Evolutionary conservation across 2,113 vertebrate species (phyloP).

Genomic region (Diglossa brunneiventris): DNA sequence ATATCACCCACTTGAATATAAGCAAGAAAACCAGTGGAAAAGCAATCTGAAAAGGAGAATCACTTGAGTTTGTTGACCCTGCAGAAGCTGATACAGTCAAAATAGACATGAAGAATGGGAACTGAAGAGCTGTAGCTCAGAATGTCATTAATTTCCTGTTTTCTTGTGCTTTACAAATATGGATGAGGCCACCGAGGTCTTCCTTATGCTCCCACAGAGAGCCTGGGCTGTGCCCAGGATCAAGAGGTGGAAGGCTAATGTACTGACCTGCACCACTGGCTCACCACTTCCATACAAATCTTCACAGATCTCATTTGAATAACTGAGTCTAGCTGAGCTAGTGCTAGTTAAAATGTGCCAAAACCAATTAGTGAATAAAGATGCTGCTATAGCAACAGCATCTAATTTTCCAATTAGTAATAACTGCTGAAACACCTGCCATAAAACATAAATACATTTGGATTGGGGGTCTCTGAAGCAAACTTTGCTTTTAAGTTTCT

Average conservation of each 20-base stretch:
- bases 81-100: not conserved
- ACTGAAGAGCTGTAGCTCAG: not conserved
- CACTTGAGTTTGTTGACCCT: not conserved
- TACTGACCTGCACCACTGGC: not conserved
- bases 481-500: not conserved
- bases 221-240: not conserved
- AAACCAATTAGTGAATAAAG: constrained; percentile 43
- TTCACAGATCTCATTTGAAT: not conserved
- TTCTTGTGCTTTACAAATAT: not conserved
- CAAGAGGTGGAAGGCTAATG: not conserved
- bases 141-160: not conserved
- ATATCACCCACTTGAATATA: not conserved
- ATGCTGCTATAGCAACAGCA: constrained; percentile 28
- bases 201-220: not conserved
- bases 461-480: not conserved
- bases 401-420: constrained; percentile 45
- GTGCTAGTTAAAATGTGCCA: constrained; percentile 29
- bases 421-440: constrained; percentile 54
- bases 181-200: not conserved
- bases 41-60: not conserved
- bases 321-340: not conserved
- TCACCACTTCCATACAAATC: not conserved
- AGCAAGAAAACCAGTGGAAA: not conserved
- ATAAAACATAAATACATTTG: constrained; percentile 28
- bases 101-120: not conserved